Evolutionary conservation across 2,888 invertebrate species (phyloP).

Genomic region (Cephus pygmeus): DNA sequence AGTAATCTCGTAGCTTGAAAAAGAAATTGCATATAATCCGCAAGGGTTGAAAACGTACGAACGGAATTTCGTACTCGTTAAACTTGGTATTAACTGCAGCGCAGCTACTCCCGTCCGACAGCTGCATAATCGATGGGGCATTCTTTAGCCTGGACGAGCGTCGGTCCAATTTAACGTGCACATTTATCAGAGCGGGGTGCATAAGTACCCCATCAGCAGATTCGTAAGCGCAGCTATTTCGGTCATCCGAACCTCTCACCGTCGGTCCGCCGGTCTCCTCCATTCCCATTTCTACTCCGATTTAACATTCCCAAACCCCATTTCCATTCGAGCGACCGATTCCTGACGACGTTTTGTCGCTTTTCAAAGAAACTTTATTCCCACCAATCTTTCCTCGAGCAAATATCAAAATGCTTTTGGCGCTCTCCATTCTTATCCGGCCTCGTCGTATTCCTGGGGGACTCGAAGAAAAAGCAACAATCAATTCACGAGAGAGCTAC

Average conservation of each 20-base stretch:
- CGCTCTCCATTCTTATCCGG: background rate
- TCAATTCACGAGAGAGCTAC: background rate
- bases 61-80: conserved; percentile 47
- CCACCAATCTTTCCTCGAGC: background rate
- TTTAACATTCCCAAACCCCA: background rate
- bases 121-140: conserved; percentile 43
- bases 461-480: background rate
- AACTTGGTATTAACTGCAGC: conserved; percentile 35
- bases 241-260: background rate
- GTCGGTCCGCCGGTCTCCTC: background rate
- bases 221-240: background rate
- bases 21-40: conserved; percentile 40
- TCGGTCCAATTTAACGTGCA: conserved; percentile 23
- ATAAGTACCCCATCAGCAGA: background rate
- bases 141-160: conserved; percentile 33
- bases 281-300: background rate
- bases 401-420: background rate
- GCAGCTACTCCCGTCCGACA: conserved; percentile 23
- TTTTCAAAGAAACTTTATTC: background rate
- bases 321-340: background rate
- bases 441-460: too few relatives aligned
- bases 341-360: background rate
- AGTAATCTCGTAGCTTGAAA: too few relatives aligned
- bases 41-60: conserved; percentile 19
- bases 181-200: conserved; percentile 21